These are phyloP conservation scores for Zaprionus inermis DNA, from an alignment of 1,140 invertebrate genomes.

Conservation along the genomic window DNA sequence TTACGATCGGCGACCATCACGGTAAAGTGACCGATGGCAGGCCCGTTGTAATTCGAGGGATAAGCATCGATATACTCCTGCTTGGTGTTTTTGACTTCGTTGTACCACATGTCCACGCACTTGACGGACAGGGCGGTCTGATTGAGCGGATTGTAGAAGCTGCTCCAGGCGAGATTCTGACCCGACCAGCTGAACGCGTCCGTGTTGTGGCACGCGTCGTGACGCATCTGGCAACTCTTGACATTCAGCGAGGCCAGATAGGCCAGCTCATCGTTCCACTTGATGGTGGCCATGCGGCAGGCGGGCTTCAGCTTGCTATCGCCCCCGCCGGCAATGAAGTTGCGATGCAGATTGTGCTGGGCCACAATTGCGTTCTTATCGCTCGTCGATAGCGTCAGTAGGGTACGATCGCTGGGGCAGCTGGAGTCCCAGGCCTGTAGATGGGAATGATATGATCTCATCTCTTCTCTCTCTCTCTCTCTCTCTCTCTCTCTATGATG, in stretches of 20 bases:
- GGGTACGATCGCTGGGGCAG: constrained; percentile 54
- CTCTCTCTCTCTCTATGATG: background rate
- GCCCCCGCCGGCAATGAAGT: constrained; percentile 61
- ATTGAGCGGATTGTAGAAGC: constrained; percentile 36
- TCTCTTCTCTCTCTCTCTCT: background rate
- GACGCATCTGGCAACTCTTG: constrained; percentile 60
- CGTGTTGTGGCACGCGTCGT: constrained; percentile 76
- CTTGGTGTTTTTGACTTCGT: constrained; percentile 42
- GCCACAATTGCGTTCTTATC: constrained; percentile 54
- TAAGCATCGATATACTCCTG: constrained; percentile 63
- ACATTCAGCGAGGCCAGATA: constrained; percentile 69
- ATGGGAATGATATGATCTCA: background rate
- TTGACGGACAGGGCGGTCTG: constrained; percentile 19
- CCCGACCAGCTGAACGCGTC: constrained; percentile 65
- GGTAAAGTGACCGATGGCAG: constrained; percentile 76
- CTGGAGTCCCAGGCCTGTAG: constrained; percentile 45
- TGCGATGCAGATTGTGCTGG: constrained; percentile 59
- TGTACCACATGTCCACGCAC: constrained; percentile 66
- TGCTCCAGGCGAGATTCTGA: constrained; percentile 76
- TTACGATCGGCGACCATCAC: constrained; percentile 73
- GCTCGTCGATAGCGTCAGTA: constrained; percentile 33
- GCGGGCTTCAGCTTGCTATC: constrained; percentile 53
- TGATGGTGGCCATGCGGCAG: constrained; percentile 75
- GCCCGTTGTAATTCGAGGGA: constrained; percentile 50
- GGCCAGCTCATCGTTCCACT: constrained; percentile 75